phyloP scores from a whole-genome alignment of 2,797 vertebrate genomes.

The Neostethus bicornis region DNA sequence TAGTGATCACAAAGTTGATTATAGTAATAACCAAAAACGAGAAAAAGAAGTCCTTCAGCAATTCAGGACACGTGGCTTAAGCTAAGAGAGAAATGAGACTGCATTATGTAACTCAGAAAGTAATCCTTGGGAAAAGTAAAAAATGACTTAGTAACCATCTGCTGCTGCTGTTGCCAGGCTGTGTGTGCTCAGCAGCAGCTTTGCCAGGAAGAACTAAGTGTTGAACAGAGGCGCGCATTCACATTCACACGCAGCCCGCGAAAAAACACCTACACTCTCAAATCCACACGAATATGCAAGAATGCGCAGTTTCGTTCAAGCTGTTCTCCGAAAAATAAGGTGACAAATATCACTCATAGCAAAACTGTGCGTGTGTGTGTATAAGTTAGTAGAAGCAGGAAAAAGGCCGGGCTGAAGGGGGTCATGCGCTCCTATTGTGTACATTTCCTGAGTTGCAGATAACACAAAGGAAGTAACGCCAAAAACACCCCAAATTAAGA shows the following conservation, averaged over 20 bases:
- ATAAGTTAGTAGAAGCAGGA: constrained; percentile 34
- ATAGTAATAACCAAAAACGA: constrained; percentile 1
- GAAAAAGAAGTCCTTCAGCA: constrained; percentile 3
- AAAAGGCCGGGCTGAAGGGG: constrained; percentile 36
- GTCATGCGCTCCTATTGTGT: constrained; percentile 56
- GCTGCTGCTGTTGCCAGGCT: constrained; percentile 64
- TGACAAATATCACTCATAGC: constrained; percentile 16
- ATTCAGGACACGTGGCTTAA: not conserved
- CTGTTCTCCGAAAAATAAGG: constrained; percentile 21
- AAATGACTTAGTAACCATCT: constrained; percentile 63
- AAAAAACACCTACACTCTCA: constrained; percentile 33
- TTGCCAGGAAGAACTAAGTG: constrained; percentile 34
- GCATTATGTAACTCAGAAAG: constrained; percentile 35
- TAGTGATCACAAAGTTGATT: not conserved
- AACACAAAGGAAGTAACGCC: constrained; percentile 59
- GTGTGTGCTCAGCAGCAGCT: constrained; percentile 34
- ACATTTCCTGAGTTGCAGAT: constrained; percentile 55
- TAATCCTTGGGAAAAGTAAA: constrained; percentile 33
- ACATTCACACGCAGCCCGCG: constrained; percentile 37
- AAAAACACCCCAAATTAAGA: constrained; percentile 66
- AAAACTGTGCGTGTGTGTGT: constrained; percentile 7
- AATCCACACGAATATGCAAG: constrained; percentile 4
- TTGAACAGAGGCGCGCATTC: constrained; percentile 38
- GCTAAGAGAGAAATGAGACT: constrained; percentile 28
- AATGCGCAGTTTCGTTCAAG: constrained; percentile 14